Evolutionary conservation across 1,140 invertebrate genomes (phyloP).

Genomic region (Episyrphus balteatus): DNA sequence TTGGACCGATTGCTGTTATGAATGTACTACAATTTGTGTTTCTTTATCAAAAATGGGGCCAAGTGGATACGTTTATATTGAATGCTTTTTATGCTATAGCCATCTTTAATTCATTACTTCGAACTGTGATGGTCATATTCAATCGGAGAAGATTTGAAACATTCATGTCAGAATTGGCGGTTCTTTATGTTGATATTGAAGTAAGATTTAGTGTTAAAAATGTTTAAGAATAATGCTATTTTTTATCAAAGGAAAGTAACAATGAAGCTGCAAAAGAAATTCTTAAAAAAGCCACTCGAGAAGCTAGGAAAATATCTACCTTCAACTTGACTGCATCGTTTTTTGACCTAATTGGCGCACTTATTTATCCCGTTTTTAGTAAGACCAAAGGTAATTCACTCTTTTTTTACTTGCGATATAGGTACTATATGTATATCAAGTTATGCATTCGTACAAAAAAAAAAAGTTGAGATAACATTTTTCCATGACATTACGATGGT

Average conservation of each 20-base stretch:
- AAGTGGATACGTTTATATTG: constrained; percentile 24
- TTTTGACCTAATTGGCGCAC: constrained; percentile 19
- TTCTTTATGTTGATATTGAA: constrained; percentile 13
- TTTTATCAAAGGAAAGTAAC: constrained; percentile 1
- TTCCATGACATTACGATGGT: no score
- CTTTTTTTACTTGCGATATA: no score
- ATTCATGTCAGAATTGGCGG: constrained; percentile 13
- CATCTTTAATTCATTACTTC: constrained; percentile 26
- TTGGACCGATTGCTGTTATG: constrained; percentile 21
- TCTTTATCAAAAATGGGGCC: constrained; percentile 22
- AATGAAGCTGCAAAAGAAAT: constrained; percentile 6
- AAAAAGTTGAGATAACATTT: no score
- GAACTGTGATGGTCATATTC: constrained; percentile 21
- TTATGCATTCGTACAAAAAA: no score
- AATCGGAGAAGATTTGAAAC: constrained; percentile 14
- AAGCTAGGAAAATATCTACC: constrained; percentile 16
- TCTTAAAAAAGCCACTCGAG: constrained; percentile 7
- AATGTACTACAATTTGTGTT: constrained; percentile 29
- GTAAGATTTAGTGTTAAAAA: constrained; percentile 4
- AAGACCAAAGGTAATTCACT: constrained; percentile 16
- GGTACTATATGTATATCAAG: no score
- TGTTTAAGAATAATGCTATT: not conserved
- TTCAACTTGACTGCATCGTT: constrained; percentile 25
- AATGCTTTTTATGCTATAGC: constrained; percentile 28
- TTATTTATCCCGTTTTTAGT: constrained; percentile 19